phyloP scores from a whole-genome alignment of 2,888 invertebrate genomes.

The Apomyelois bistriatella region DNA sequence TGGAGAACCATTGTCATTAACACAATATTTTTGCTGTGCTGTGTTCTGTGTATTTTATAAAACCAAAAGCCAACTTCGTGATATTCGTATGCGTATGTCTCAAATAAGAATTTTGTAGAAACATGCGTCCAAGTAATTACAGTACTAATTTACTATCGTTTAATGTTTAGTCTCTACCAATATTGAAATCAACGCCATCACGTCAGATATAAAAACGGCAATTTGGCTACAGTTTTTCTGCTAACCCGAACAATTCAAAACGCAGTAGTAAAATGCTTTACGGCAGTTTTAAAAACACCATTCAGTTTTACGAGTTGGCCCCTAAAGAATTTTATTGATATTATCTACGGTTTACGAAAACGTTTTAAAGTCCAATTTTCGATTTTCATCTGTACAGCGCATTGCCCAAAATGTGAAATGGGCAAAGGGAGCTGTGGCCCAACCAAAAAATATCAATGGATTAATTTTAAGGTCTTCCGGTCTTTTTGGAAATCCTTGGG shows the following conservation, averaged over 20 bases:
- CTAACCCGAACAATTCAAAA: constrained; percentile 25
- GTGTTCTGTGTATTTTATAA: no score
- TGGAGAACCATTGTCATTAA: no score
- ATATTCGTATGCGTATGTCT: no score
- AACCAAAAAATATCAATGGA: no score
- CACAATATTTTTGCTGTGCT: no score
- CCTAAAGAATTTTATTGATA: constrained; percentile 39
- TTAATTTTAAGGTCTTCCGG: no score
- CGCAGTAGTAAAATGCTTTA: constrained; percentile 26
- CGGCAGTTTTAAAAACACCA: constrained; percentile 32
- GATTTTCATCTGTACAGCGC: constrained; percentile 7
- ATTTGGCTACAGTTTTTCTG: constrained; percentile 11
- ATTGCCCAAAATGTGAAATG: no score
- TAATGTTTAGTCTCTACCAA: background rate
- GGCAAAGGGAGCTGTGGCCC: no score
- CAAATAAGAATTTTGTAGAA: background rate
- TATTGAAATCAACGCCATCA: background rate
- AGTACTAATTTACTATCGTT: no score
- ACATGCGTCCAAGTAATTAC: no score
- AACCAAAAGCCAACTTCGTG: no score
- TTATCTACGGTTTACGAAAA: constrained; percentile 30
- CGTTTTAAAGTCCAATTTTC: constrained; percentile 20
- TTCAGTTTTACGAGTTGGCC: constrained; percentile 35
- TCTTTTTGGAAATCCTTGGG: no score
- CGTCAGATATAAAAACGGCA: constrained; percentile 9